Evolutionary conservation across 1,140 invertebrate species (phyloP), one percentile per base, ranked within the genome.

Genomic region (Globodera rostochiensis): DNA sequence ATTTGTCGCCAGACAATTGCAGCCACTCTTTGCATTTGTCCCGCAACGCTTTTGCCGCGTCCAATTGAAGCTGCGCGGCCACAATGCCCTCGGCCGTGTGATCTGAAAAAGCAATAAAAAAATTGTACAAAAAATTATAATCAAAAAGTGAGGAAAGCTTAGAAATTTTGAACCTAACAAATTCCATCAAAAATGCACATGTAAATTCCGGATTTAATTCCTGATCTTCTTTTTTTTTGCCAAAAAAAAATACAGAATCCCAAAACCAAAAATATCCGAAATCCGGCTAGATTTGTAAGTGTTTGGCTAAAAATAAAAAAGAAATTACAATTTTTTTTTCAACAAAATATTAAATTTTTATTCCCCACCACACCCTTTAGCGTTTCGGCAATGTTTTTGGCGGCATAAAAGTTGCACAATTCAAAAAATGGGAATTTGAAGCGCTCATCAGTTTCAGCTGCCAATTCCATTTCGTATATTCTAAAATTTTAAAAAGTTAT

Each of bases 401-500:
- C 80, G 11, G 67, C 78, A 69, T 82, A 82, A 50, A 71, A 82
- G 47, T 82, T 82, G 46, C 67, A 73, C 53, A 82, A 50, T 67
- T 82, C 81, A 74, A 82, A 82, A 9, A 73, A 73, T 5, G 81
- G 81, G 50, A 73, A 82, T 60, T 50, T 82, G 57, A 80, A 82
- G 49, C 81, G 77, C 13, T 82, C 50, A 9, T 82, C 81, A 0
- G 60, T 49, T 5, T 82, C 73, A 21, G 66, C 70, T 9, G 46
- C 70, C 15, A 57, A 45, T 70, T 82, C 81, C 69, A 82, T 82
- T 25, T 80, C 80, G 46, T 82, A 73, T 6, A 82, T 53, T 64
- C 80, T 81, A 6, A 69, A 80, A 78, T 46, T 80, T 53, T 45
- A 4, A 45, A 46, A 80, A 25, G 25, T 25, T 25, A 25, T 25